phyloP scores from a whole-genome alignment of 1,140 invertebrate species.

The Drosophila murphyi region DNA sequence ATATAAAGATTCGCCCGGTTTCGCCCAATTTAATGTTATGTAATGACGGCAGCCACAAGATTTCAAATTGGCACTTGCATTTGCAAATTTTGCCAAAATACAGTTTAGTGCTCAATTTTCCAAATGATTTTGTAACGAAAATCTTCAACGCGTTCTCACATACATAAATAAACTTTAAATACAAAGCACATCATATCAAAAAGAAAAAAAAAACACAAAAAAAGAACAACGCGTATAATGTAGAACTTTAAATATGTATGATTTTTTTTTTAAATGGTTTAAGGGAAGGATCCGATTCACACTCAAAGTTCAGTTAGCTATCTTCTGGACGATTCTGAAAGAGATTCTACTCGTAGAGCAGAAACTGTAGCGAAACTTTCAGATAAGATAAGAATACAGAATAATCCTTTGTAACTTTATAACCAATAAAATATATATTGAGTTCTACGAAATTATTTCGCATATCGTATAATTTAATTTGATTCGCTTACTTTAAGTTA shows the following conservation, averaged over 20 bases:
- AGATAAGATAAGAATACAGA: background rate
- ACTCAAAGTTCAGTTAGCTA: background rate
- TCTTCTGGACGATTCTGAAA: conserved; percentile 10
- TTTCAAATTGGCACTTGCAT: conserved; percentile 63
- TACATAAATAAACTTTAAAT: conserved; percentile 30
- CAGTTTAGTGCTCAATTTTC: conserved; percentile 63
- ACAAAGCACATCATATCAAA: conserved; percentile 62
- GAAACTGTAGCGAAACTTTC: background rate
- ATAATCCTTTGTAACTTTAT: background rate
- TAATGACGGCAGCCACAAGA: conserved; percentile 37
- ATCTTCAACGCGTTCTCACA: conserved; percentile 29
- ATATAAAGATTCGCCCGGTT: conserved; percentile 61
- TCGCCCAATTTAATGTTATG: conserved; percentile 60
- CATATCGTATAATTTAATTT: conserved; percentile 12
- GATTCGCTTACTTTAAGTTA: conserved; percentile 6
- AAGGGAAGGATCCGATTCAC: conserved; percentile 7
- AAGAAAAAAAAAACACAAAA: conserved; percentile 5
- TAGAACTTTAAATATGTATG: conserved; percentile 24
- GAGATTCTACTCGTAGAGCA: conserved; percentile 5
- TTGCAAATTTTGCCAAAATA: conserved; percentile 82
- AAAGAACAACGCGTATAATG: conserved; percentile 33
- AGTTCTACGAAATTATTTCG: conserved; percentile 4
- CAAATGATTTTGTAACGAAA: conserved; percentile 23
- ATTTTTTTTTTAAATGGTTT: conserved; percentile 9
- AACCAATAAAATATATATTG: background rate